Evolutionary conservation across 2,113 vertebrate species (phyloP).

Genomic region (Clupea harengus): DNA sequence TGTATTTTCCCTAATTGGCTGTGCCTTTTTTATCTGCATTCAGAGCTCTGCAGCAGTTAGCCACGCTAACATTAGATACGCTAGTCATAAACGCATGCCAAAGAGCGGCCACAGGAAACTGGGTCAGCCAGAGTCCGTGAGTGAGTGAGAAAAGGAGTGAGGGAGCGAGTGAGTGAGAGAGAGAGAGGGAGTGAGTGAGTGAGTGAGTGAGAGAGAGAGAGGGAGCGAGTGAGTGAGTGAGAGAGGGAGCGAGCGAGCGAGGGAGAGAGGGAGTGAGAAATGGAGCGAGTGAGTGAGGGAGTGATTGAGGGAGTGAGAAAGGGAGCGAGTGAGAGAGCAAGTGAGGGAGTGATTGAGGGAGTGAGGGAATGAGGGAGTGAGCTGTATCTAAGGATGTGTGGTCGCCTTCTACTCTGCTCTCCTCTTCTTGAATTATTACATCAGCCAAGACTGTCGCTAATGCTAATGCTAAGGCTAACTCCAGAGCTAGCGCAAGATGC

Average conservation of each 20-base stretch:
- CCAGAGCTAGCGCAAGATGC: neutral
- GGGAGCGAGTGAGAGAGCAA: no score
- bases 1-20: neutral
- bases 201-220: neutral
- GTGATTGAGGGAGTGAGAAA: no score
- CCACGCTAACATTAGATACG: neutral
- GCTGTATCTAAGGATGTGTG: neutral
- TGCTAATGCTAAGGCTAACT: neutral
- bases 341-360: no score
- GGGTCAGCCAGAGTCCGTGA: neutral
- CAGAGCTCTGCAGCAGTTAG: neutral
- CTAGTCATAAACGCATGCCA: neutral
- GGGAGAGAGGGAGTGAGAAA: neutral
- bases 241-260: neutral
- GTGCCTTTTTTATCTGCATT: neutral
- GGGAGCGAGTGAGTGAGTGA: neutral
- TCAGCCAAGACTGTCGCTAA: neutral
- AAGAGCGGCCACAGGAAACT: neutral
- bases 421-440: neutral
- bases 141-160: neutral
- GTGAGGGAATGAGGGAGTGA: neutral
- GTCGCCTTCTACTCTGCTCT: neutral
- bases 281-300: no score
- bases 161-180: no score
- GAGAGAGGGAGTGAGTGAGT: no score